phyloP scores from a whole-genome alignment of 2,113 vertebrate species.

The Pteropus alecto region DNA sequence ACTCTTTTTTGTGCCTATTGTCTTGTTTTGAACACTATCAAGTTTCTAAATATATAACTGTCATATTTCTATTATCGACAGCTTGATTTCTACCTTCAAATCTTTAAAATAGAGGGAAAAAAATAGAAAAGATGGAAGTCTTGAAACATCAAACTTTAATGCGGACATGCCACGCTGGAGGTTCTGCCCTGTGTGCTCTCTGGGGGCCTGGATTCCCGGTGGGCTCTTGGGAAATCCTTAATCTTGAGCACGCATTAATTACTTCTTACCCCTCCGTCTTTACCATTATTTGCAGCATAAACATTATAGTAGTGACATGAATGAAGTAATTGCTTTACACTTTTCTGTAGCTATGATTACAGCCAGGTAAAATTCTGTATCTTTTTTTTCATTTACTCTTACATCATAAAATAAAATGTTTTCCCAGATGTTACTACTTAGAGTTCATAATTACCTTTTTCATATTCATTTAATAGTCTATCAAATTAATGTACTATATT shows the following conservation, averaged over 20 bases:
- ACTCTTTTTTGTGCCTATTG: not conserved
- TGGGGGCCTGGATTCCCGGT: not conserved
- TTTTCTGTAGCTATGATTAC: not conserved
- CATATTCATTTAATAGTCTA: not conserved
- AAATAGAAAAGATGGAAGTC: not conserved
- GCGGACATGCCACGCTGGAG: fast-evolving
- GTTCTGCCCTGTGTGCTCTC: fast-evolving
- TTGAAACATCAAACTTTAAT: not conserved
- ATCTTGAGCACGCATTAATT: not conserved
- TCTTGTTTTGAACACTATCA: not conserved
- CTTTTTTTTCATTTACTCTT: not conserved
- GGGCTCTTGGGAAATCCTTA: not conserved
- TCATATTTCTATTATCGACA: not conserved
- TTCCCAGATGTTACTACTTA: not conserved
- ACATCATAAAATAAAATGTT: not conserved
- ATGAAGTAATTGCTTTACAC: not conserved
- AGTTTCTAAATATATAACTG: not conserved
- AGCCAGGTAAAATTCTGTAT: not conserved
- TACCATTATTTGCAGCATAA: not conserved
- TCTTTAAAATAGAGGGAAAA: not conserved
- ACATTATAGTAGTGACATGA: not conserved
- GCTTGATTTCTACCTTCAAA: not conserved
- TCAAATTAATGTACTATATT: not conserved
- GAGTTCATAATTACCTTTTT: not conserved
- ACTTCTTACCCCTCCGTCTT: not conserved